phyloP scores from a whole-genome alignment of 2,888 invertebrate genomes.

The Theristus sp. region DNA sequence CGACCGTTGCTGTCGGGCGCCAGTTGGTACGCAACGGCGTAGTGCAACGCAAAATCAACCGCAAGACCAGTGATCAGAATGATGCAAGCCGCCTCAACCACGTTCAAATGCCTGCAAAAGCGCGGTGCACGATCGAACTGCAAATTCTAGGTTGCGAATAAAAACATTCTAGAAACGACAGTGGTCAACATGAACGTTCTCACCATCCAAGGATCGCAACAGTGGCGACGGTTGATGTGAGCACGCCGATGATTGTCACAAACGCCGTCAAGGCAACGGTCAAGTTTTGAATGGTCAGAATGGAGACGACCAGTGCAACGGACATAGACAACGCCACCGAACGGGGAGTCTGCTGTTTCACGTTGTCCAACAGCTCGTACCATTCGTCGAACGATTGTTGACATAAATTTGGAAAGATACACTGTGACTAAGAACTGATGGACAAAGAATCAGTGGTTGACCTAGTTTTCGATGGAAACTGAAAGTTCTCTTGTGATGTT shows the following conservation, averaged over 20 bases:
- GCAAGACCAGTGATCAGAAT: conserved; percentile 79
- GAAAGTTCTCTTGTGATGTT: too few relatives aligned
- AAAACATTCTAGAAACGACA: too few relatives aligned
- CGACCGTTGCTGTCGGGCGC: too few relatives aligned
- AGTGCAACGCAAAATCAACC: conserved; percentile 79
- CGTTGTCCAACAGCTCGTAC: not conserved
- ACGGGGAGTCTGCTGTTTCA: not conserved
- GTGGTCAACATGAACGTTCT: too few relatives aligned
- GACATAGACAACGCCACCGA: not conserved
- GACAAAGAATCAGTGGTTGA: too few relatives aligned
- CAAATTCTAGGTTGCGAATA: too few relatives aligned
- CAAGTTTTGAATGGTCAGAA: not conserved
- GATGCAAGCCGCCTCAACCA: conserved; percentile 76
- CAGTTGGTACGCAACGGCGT: conserved; percentile 50
- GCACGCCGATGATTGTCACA: not conserved
- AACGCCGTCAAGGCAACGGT: not conserved
- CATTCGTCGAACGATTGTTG: not conserved
- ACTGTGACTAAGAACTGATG: too few relatives aligned
- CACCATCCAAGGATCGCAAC: conserved; percentile 1
- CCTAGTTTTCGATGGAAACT: too few relatives aligned
- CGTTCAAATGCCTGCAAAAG: conserved; percentile 73
- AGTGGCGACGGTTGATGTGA: not conserved
- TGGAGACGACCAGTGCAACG: not conserved
- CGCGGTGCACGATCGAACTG: too few relatives aligned
- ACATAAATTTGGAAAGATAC: not conserved